Percentiles rank a stretch among this genome's conserved stretches.
These are phyloP conservation scores for Circaetus cinerascens DNA, from an alignment of 2,113 vertebrate species.

Conservation along the genomic window DNA sequence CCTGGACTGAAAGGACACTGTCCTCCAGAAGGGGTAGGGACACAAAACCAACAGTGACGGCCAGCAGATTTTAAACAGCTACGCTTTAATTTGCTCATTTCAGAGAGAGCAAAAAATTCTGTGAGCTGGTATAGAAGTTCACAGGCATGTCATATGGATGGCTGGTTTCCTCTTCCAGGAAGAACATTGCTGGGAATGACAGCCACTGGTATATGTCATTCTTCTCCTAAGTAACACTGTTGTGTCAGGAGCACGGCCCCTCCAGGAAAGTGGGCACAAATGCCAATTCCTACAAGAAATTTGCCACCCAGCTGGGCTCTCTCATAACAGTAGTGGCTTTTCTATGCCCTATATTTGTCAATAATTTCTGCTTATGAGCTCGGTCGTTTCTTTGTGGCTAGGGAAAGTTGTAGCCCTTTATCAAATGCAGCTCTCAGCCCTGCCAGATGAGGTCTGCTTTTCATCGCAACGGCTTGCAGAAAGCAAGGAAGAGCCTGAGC, in stretches of 20 bases:
- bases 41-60: not conserved
- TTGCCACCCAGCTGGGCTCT: not conserved
- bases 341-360: not conserved
- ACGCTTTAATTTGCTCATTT: not conserved
- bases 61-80: not conserved
- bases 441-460: not conserved
- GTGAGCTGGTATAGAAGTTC: not conserved
- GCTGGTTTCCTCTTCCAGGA: not conserved
- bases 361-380: not conserved
- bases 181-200: not conserved
- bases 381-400: not conserved
- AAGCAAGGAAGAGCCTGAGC: not conserved
- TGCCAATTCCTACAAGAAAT: not conserved
- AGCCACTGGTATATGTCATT: not conserved
- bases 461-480: not conserved
- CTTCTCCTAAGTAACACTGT: not conserved
- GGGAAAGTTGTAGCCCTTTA: not conserved
- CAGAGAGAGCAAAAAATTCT: not conserved
- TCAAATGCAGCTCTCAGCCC: not conserved
- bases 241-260: accelerated
- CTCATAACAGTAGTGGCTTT: not conserved
- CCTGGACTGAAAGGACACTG: not conserved
- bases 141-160: not conserved
- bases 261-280: not conserved
- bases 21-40: not conserved